These are phyloP conservation scores for Blennius ocellaris DNA, from an alignment of 2,113 vertebrate species.

Conservation along the genomic window DNA sequence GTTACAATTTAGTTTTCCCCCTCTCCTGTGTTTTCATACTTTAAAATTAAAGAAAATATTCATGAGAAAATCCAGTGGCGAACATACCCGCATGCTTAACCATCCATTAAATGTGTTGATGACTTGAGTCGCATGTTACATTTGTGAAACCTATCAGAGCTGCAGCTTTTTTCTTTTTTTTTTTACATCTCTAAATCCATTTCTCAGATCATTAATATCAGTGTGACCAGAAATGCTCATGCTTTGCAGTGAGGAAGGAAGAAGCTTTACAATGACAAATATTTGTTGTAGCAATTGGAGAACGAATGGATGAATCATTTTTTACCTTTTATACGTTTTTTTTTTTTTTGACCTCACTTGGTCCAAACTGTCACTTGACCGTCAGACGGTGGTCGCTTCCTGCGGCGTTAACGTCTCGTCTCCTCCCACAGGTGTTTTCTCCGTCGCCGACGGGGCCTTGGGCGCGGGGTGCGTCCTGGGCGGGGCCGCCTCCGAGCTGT, in stretches of 20 bases:
- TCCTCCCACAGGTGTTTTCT: conserved; percentile 74
- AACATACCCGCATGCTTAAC: not conserved
- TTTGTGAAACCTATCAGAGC: conserved; percentile 7
- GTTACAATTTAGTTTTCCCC: no score
- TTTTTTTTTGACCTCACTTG: not conserved
- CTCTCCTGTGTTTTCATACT: no score
- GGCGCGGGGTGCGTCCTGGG: conserved; percentile 59
- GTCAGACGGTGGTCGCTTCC: no score
- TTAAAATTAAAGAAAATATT: no score
- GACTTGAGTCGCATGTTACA: conserved; percentile 31
- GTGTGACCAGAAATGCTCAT: not conserved
- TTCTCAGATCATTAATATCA: not conserved
- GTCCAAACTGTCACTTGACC: no score
- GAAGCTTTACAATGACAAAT: no score
- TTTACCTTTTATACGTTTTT: no score
- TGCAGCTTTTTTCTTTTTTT: not conserved
- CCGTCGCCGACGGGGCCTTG: conserved; percentile 61
- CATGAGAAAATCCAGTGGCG: not conserved
- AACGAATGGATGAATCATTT: no score
- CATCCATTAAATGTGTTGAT: conserved; percentile 12
- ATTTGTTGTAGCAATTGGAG: no score
- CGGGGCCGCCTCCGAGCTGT: conserved; percentile 64
- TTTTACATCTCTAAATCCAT: not conserved
- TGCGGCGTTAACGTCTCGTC: not conserved
- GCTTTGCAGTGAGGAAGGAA: no score